A percentile compares a stretch with the other conserved stretches of the same genome.
Conservation (phyloP, 2,888 invertebrate species). For the Camponotus fellah region DNA sequence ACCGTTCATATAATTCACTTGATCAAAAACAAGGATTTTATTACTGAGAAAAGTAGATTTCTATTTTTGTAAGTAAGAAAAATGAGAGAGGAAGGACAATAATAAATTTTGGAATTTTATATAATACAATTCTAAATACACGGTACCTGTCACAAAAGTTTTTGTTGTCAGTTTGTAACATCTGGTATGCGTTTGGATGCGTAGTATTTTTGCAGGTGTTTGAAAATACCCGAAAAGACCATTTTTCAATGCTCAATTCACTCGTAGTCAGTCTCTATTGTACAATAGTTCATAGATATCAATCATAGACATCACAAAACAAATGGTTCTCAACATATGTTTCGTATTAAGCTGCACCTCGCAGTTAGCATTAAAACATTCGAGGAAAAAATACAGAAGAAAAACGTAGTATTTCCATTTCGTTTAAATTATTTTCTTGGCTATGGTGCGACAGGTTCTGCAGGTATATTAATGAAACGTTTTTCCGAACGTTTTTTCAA, state of each 20-base stretch:
- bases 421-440: conserved; percentile 81
- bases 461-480: not conserved
- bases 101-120: not conserved
- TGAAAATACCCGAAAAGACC: conserved; percentile 42
- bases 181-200: conserved; percentile 65
- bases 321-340: conserved; percentile 54
- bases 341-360: not conserved
- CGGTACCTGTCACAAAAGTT: conserved; percentile 69
- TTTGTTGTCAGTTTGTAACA: conserved; percentile 59
- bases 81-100: not conserved
- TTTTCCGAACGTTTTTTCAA: not conserved
- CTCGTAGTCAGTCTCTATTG: too few species aligned
- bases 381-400: conserved; percentile 71
- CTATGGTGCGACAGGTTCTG: conserved; percentile 42
- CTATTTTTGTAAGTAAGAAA: not conserved
- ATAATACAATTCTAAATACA: not conserved
- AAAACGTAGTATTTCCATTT: conserved; percentile 66
- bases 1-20: not conserved
- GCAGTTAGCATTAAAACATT: conserved; percentile 72
- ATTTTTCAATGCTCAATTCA: conserved; percentile 2
- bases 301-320: not conserved
- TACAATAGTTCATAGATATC: conserved; percentile 42
- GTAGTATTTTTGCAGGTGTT: conserved; percentile 67
- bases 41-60: not conserved
- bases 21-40: not conserved